Evolutionary conservation across 2,888 invertebrate species (phyloP), one percentile per base, ranked within the genome.

Genomic region (Drosophila demipolita): DNA sequence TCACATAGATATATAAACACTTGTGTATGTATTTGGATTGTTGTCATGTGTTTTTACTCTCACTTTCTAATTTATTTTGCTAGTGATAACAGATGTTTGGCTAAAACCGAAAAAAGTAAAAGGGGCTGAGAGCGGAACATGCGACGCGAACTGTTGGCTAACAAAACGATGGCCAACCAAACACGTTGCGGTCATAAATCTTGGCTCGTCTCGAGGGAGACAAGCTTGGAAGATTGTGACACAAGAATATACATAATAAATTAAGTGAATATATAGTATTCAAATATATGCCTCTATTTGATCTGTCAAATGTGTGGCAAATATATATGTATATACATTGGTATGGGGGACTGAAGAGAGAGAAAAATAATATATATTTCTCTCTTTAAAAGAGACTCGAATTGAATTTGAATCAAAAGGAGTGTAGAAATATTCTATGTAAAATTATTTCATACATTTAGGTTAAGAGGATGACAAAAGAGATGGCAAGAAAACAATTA

Each of bases 101-200:
- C 50, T 36, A 35, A n/a, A 3, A 20, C 50, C 26, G 32, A n/a
- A 9, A 8, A 23, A n/a, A 48, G 26, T 2, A 38, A 17, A 49
- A 15, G 45, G 45, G 23, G 23, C 45, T 45, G 45, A 36, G 33
- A 52, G 36, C 45, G 11, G 26, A 64, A 80, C 78, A 78, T 76
- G 78, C 80, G 72, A 78, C 64, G 79, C 38, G 36, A 50, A 7
- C 11, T 42, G 57, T 57, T 68, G 49, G 68, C 40, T 66, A 73
- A 61, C 63, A 60, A 53, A 54, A 54, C 36, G 26, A 26, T 54
- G 54, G 54, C 54, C 36, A 49, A 36, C 17, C 3, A 76, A 40
- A 66, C 71, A 83, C 86, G 75, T 86, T 88, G 86, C 40, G 81
- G 58, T 50, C 87, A 78, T 88, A 75, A 88, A 88, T 88, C 89